A percentile compares a stretch with the other conserved stretches of the same genome.
phyloP scores from a whole-genome alignment of 2,888 invertebrate species.

The Arrhopalites spinosus region DNA sequence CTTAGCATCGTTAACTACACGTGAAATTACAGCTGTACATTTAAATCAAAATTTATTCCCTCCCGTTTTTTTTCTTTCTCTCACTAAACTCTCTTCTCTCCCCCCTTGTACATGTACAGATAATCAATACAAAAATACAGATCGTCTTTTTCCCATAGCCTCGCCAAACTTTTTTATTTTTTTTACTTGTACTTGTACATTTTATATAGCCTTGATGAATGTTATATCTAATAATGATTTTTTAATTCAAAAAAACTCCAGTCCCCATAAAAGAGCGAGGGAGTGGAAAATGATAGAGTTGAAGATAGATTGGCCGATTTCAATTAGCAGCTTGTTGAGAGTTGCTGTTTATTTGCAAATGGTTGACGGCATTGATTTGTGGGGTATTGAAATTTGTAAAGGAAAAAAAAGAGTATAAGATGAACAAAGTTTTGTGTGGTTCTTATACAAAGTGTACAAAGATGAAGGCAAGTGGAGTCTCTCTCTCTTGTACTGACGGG shows the following conservation, averaged over 20 bases:
- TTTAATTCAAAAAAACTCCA: too few relatives aligned
- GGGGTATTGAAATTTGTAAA: background rate
- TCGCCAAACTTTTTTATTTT: too few relatives aligned
- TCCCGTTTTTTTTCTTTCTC: background rate
- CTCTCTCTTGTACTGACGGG: slow-evolving; percentile 25
- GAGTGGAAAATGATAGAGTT: background rate
- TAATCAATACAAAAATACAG: too few relatives aligned
- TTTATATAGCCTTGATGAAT: too few relatives aligned
- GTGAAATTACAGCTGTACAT: slow-evolving; percentile 12
- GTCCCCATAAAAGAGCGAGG: too few relatives aligned
- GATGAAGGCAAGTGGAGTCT: too few relatives aligned
- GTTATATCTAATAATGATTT: too few relatives aligned
- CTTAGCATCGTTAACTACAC: slow-evolving; percentile 8
- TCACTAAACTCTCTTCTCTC: background rate
- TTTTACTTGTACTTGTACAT: too few relatives aligned
- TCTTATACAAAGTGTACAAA: background rate
- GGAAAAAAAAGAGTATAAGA: background rate
- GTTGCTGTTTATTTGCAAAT: slow-evolving; percentile 16
- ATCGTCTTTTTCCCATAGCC: too few relatives aligned
- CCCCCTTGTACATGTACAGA: too few relatives aligned
- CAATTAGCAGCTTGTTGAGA: slow-evolving; percentile 24
- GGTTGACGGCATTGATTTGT: slow-evolving; percentile 10
- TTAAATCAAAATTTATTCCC: background rate
- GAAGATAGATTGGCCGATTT: slow-evolving; percentile 23
- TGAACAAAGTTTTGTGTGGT: background rate